Evolutionary conservation across 2,888 invertebrate genomes (phyloP).

Genomic region (Microdon myrmicae): DNA sequence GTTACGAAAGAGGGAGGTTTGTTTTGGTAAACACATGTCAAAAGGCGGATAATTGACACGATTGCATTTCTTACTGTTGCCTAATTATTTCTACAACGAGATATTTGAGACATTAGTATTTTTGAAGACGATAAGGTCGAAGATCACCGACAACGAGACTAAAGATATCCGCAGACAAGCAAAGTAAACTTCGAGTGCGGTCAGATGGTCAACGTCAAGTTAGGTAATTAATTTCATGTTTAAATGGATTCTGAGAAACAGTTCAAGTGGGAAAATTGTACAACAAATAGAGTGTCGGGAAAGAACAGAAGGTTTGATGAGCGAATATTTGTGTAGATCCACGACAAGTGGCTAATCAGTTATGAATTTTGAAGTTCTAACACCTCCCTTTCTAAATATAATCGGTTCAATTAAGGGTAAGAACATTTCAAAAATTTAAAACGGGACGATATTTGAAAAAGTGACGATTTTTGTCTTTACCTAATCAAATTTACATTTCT

Average conservation of each 20-base stretch:
- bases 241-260: conserved; percentile 32
- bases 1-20: conserved; percentile 32
- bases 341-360: too few relatives aligned
- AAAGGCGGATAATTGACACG: conserved; percentile 16
- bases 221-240: conserved; percentile 4
- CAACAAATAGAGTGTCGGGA: too few relatives aligned
- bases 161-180: conserved; percentile 11
- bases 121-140: conserved; percentile 13
- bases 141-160: too few relatives aligned
- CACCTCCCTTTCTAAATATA: too few relatives aligned
- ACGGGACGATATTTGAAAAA: too few relatives aligned
- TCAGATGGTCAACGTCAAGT: conserved; percentile 34
- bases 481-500: too few relatives aligned
- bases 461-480: too few relatives aligned
- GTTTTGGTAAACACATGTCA: conserved; percentile 52
- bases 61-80: conserved; percentile 17
- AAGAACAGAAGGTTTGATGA: too few relatives aligned
- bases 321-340: too few relatives aligned
- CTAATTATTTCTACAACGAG: conserved; percentile 8
- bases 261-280: conserved; percentile 4
- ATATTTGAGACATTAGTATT: conserved; percentile 16
- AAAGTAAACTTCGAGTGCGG: conserved; percentile 33
- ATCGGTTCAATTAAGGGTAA: too few relatives aligned
- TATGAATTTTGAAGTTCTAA: too few relatives aligned
- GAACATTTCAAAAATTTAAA: too few relatives aligned